Conservation (phyloP, 2,797 vertebrate species). For the Cuniculus paca region DNA sequence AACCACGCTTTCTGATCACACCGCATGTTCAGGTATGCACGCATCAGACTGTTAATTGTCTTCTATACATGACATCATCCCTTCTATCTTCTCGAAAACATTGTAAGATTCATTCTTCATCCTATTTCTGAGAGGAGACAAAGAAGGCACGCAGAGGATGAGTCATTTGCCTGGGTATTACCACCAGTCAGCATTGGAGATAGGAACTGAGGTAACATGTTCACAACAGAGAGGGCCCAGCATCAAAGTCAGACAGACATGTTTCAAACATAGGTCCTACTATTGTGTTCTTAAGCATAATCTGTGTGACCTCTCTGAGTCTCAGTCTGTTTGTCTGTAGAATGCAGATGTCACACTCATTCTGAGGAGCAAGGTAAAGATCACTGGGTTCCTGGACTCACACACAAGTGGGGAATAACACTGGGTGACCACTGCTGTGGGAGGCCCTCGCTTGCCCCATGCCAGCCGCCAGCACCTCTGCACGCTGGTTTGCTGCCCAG, state of each 20-base stretch:
- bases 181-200: not conserved
- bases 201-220: not conserved
- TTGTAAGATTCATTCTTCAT: not conserved
- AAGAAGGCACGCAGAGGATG: not conserved
- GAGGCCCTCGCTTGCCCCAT: not conserved
- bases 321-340: not conserved
- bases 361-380: not conserved
- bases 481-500: not conserved
- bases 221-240: too few relatives aligned
- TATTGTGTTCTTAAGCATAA: not conserved
- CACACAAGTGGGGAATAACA: rapidly evolving
- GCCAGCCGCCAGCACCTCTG: too few relatives aligned
- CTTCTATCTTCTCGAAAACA: not conserved
- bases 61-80: not conserved
- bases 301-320: not conserved
- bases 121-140: not conserved
- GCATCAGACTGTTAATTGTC: not conserved
- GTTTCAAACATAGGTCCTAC: not conserved
- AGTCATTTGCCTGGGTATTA: not conserved
- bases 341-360: rapidly evolving
- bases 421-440: rapidly evolving
- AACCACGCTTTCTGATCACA: not conserved
- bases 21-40: not conserved
- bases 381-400: rapidly evolving
- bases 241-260: rapidly evolving